Conservation (phyloP, 2,113 vertebrate species). For the Myxocyprinus asiaticus region DNA sequence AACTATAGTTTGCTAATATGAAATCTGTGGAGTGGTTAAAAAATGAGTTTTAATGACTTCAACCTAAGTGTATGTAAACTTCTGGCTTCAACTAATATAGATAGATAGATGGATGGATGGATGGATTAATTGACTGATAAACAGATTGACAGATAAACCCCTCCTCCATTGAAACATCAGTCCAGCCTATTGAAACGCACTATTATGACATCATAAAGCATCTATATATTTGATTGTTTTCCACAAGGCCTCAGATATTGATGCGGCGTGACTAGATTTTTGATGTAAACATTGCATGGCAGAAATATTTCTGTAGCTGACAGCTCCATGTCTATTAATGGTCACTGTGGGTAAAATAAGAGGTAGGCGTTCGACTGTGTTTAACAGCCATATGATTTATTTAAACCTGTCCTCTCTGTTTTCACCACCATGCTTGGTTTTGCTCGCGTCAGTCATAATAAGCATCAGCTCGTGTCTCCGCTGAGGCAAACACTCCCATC, state of each 20-base stretch:
- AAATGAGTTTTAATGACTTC: no score
- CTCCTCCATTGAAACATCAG: no score
- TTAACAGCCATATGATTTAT: constrained; percentile 50
- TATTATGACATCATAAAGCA: neutral
- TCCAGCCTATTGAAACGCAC: no score
- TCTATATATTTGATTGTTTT: neutral
- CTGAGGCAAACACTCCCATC: constrained; percentile 31
- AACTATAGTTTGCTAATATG: no score
- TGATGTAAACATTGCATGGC: neutral
- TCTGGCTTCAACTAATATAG: no score
- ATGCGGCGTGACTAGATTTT: neutral
- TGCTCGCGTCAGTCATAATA: constrained; percentile 58
- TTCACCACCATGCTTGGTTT: constrained; percentile 26
- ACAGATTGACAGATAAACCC: no score
- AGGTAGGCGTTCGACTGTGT: constrained; percentile 15
- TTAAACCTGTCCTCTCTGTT: constrained; percentile 45
- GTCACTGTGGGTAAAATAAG: constrained; percentile 11
- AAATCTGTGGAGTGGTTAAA: no score
- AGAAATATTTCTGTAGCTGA: neutral
- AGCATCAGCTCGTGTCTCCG: constrained; percentile 48
- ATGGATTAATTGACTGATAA: no score
- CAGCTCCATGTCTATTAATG: constrained; percentile 29
- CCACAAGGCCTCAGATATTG: neutral
- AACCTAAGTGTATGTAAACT: no score
- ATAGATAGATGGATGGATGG: no score